Conservation (phyloP, 2,113 vertebrate species). For the Prionailurus bengalensis region DNA sequence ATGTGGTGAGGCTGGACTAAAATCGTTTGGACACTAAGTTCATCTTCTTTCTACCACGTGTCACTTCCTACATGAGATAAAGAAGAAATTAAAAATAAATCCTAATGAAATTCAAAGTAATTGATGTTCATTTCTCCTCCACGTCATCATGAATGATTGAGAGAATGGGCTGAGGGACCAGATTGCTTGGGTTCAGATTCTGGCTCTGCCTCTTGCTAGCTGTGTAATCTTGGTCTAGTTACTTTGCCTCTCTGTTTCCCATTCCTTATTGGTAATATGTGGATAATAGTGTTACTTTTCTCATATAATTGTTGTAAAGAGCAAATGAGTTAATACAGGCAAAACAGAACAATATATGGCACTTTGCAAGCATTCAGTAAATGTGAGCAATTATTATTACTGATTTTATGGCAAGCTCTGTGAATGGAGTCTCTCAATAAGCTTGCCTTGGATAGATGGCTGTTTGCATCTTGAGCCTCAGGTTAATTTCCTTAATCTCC, state of each 20-base stretch:
- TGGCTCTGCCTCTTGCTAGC: background rate
- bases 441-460: background rate
- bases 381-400: slow-evolving; percentile 1
- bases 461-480: background rate
- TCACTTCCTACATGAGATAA: background rate
- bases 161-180: background rate
- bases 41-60: background rate
- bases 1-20: background rate
- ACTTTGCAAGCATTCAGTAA: background rate
- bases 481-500: background rate
- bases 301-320: background rate
- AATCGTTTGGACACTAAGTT: background rate
- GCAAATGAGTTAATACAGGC: background rate
- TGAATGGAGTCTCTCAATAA: background rate
- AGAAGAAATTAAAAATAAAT: background rate
- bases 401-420: background rate
- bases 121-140: background rate
- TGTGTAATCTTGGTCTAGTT: background rate
- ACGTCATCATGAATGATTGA: background rate
- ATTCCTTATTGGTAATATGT: background rate
- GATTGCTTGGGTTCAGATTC: background rate
- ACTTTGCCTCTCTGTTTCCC: background rate
- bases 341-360: background rate
- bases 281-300: background rate
- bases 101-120: background rate